phyloP scores from a whole-genome alignment of 1,140 invertebrate species.

The Cheumatopsyche charites region DNA sequence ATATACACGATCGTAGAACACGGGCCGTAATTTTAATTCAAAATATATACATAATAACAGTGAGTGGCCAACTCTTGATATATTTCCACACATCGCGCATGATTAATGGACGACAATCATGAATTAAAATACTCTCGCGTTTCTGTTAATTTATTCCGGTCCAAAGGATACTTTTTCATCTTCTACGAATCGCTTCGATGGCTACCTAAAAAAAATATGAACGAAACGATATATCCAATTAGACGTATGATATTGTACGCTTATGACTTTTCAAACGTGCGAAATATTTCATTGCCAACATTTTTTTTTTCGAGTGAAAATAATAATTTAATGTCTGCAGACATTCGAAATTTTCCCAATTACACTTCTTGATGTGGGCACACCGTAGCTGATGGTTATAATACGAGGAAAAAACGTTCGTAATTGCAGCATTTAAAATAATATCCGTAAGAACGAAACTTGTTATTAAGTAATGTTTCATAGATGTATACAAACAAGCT shows the following conservation, averaged over 20 bases:
- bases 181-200: background rate
- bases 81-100: conserved; percentile 30
- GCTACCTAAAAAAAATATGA: conserved; percentile 9
- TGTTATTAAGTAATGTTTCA: conserved; percentile 36
- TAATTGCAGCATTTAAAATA: conserved; percentile 46
- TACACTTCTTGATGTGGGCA: conserved; percentile 17
- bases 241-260: background rate
- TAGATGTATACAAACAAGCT: conserved; percentile 26
- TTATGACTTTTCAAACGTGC: no score
- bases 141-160: conserved; percentile 24
- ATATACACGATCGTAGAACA: conserved; percentile 23
- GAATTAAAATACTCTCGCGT: conserved; percentile 27
- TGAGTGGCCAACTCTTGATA: conserved; percentile 1
- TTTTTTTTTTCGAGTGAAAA: no score
- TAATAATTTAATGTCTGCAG: no score
- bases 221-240: conserved; percentile 13
- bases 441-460: conserved; percentile 29
- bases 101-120: conserved; percentile 33
- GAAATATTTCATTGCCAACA: no score
- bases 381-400: conserved; percentile 10
- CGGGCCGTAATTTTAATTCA: conserved; percentile 28
- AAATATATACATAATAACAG: conserved; percentile 19
- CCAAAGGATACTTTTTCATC: background rate
- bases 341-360: conserved; percentile 22
- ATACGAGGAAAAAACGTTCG: conserved; percentile 9